Conservation (phyloP, 2,888 invertebrate species). For the Laspeyria flexula region DNA sequence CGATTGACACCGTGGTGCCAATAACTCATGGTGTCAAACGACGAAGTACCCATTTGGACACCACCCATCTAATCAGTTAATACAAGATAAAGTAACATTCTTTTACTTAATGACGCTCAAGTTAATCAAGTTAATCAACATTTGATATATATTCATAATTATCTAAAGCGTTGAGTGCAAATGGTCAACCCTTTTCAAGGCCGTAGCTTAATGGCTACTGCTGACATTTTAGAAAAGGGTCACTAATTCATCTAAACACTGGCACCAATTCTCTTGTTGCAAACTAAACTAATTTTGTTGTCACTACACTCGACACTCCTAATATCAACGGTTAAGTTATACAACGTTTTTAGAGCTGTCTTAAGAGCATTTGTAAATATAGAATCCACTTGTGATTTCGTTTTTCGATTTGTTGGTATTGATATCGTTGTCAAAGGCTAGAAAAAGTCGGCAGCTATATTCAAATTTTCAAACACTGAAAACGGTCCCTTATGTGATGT, state of each 20-base stretch:
- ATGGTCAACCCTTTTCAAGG: conserved; percentile 73
- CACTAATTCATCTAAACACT: conserved; percentile 81
- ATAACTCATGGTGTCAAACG: conserved; percentile 4
- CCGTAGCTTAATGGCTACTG: conserved; percentile 68
- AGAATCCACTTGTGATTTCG: too few relatives aligned
- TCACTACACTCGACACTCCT: not conserved
- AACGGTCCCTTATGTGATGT: too few relatives aligned
- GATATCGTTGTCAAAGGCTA: too few relatives aligned
- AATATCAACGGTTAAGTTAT: too few relatives aligned
- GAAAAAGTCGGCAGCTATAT: too few relatives aligned
- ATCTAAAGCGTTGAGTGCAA: conserved; percentile 54
- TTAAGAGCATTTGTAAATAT: not conserved
- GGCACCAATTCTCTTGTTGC: conserved; percentile 38
- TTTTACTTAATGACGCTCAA: conserved; percentile 38
- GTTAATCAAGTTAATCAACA: conserved; percentile 59
- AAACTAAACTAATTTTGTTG: conserved; percentile 2
- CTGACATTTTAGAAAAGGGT: conserved; percentile 83
- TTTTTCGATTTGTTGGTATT: too few relatives aligned
- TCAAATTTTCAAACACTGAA: too few relatives aligned
- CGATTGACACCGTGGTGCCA: too few relatives aligned
- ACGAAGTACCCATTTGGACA: conserved; percentile 13
- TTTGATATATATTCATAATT: too few relatives aligned
- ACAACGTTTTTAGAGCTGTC: too few relatives aligned
- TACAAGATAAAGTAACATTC: conserved; percentile 36
- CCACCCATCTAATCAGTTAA: conserved; percentile 25